Evolutionary conservation across 2,113 vertebrate species (phyloP), one percentile per base, ranked within the genome.

Genomic region (Prolemur simus): DNA sequence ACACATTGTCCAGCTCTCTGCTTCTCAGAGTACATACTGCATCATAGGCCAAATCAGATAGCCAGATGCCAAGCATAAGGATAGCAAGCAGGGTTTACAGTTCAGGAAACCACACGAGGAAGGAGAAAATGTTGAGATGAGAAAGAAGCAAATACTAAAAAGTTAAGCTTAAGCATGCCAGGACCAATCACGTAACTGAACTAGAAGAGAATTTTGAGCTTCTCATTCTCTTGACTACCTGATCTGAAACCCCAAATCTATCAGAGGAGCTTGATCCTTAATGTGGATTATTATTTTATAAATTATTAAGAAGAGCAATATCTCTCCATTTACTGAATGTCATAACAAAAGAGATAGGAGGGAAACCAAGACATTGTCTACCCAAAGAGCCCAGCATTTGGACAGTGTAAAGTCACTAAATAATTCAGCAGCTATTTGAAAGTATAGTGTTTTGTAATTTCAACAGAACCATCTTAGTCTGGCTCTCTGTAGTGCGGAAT

Each of bases 381-480:
- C 97, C 96, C 95, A 96, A 98, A 98, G 96, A 98, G 94, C 93
- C 98, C 96, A 98, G 98, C 99, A 98, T 98, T 99, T 98, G 99
- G 99, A 91, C 97, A 99, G 98, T 98, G 99, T 90, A 96, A 98
- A 96, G 97, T 93, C 87, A 90, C 93, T 99, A 84, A 99, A 99
- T 99, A 98, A 99, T 99, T 99, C 97, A 99, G 96, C 66, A 77
- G 95, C 97, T 98, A 94, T 98, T 99, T 98, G 76, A 98, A 98
- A 98, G 98, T 95, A 98, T 95, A 98, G 93, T 96, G 91, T 98
- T 98, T 98, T 98, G 97, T 98, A 94, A 97, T 98, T 98, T 98
- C 97, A 15, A 96, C 80, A 96, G 98, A 97, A 96, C 95, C 76
- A 18, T 49, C 96, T 95, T 78, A 93, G 90, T 94, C 89, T 91